A percentile compares a stretch with the other conserved stretches of the same genome.
phyloP scores from a whole-genome alignment of 2,113 vertebrate species.

The Siniperca knerii region DNA sequence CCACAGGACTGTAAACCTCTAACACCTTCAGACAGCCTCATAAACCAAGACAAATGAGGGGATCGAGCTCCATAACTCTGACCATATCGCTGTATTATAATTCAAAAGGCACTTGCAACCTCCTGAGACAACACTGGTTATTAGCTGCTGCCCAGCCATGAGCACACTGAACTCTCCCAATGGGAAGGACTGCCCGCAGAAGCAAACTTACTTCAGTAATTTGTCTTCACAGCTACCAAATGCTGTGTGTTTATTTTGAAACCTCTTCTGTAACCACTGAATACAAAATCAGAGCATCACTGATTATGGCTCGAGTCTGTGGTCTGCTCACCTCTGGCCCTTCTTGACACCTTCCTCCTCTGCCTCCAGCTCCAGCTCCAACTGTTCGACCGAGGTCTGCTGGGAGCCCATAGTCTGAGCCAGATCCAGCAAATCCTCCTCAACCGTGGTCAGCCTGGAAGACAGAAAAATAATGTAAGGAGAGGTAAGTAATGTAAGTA shows the following conservation, averaged over 20 bases:
- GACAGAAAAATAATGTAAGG: not conserved
- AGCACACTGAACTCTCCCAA: slow-evolving; percentile 23
- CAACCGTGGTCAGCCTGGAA: slow-evolving; percentile 83
- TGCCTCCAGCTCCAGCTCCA: slow-evolving; percentile 85
- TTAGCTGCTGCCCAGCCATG: slow-evolving; percentile 43
- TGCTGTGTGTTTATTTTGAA: not conserved
- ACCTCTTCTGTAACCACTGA: slow-evolving; percentile 6
- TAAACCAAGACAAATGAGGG: slow-evolving; percentile 73
- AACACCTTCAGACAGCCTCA: slow-evolving; percentile 65
- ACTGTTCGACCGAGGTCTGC: slow-evolving; percentile 83
- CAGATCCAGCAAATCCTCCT: slow-evolving; percentile 88
- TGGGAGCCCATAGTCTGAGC: slow-evolving; percentile 74
- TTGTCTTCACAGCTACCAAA: slow-evolving; percentile 20
- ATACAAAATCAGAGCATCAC: slow-evolving; percentile 11
- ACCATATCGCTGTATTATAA: slow-evolving; percentile 55
- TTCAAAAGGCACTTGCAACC: slow-evolving; percentile 50
- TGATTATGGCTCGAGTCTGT: not conserved
- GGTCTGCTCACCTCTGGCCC: slow-evolving; percentile 81
- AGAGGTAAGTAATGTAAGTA: not conserved
- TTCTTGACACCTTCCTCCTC: slow-evolving; percentile 80
- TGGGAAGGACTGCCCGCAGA: slow-evolving; percentile 14
- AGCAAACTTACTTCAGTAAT: slow-evolving; percentile 23
- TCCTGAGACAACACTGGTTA: slow-evolving; percentile 48
- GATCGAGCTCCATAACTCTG: slow-evolving; percentile 46
- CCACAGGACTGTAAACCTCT: slow-evolving; percentile 43